phyloP scores from a whole-genome alignment of 2,797 vertebrate genomes.

The Antennarius maculatus region DNA sequence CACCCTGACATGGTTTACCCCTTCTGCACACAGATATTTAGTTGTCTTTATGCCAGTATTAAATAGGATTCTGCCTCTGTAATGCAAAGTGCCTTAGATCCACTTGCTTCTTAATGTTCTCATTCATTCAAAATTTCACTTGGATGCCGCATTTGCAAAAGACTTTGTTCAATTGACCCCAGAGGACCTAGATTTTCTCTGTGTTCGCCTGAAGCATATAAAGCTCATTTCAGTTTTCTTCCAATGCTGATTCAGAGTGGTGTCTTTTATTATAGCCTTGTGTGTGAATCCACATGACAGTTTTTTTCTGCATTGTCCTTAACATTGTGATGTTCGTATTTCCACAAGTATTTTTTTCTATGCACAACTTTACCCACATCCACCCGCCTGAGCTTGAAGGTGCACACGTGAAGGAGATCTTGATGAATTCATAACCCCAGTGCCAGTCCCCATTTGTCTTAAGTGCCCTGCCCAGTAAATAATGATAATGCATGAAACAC shows the following conservation, averaged over 20 bases:
- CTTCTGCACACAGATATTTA: slow-evolving; percentile 59
- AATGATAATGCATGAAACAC: slow-evolving; percentile 25
- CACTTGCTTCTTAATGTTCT: slow-evolving; percentile 37
- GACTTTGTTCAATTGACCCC: slow-evolving; percentile 27
- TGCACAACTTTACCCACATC: neutral
- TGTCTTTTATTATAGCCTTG: slow-evolving; percentile 9
- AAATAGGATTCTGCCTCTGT: slow-evolving; percentile 51
- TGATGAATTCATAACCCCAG: slow-evolving; percentile 24
- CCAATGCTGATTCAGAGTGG: neutral
- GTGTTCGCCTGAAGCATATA: slow-evolving; percentile 21
- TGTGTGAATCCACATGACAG: neutral
- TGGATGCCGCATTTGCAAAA: slow-evolving; percentile 9
- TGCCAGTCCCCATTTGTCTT: slow-evolving; percentile 13
- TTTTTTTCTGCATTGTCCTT: neutral
- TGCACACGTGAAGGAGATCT: slow-evolving; percentile 17
- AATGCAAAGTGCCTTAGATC: slow-evolving; percentile 41
- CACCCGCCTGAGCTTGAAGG: slow-evolving; percentile 13
- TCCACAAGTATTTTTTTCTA: neutral
- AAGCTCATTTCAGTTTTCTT: slow-evolving; percentile 22
- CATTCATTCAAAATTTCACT: slow-evolving; percentile 40
- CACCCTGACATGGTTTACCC: slow-evolving; percentile 55
- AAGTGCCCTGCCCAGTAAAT: slow-evolving; percentile 38
- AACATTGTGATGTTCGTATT: slow-evolving; percentile 6
- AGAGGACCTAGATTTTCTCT: slow-evolving; percentile 29
- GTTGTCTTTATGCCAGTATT: slow-evolving; percentile 55